A percentile compares a stretch with the other conserved stretches of the same genome.
Evolutionary conservation across 2,113 vertebrate genomes (phyloP).

Genomic region (Octodon degus): DNA sequence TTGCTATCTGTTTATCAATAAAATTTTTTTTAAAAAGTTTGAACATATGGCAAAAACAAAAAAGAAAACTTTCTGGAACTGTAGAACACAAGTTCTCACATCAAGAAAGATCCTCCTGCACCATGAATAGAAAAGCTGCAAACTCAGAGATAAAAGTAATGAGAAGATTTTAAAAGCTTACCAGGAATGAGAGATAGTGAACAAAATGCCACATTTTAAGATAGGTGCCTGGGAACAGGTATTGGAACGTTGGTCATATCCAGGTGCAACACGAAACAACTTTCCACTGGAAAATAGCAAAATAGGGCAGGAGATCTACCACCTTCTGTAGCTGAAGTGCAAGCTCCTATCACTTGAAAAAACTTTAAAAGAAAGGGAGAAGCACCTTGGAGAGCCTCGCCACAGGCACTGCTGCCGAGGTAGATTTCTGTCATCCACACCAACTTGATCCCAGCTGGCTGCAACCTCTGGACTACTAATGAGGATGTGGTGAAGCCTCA

Average conservation of each 20-base stretch:
- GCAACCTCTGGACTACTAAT: background rate
- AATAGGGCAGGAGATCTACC: background rate
- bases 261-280: background rate
- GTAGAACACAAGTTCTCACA: background rate
- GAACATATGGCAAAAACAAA: too few species aligned
- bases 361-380: background rate
- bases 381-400: background rate
- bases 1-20: too few species aligned
- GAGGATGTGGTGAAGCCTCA: background rate
- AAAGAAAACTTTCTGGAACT: background rate
- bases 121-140: background rate
- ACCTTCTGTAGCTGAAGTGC: background rate
- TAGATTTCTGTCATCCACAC: background rate
- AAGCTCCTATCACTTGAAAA: background rate
- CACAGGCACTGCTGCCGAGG: too few species aligned
- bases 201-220: background rate
- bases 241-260: too few species aligned
- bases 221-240: background rate
- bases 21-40: too few species aligned
- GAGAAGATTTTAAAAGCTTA: background rate
- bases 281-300: background rate
- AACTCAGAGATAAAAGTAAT: background rate
- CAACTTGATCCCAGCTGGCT: background rate
- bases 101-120: background rate
- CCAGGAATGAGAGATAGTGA: accelerated